Base-by-base conservation (phyloP, 2,888 invertebrate species). In the Mythimna loreyi region DNA sequence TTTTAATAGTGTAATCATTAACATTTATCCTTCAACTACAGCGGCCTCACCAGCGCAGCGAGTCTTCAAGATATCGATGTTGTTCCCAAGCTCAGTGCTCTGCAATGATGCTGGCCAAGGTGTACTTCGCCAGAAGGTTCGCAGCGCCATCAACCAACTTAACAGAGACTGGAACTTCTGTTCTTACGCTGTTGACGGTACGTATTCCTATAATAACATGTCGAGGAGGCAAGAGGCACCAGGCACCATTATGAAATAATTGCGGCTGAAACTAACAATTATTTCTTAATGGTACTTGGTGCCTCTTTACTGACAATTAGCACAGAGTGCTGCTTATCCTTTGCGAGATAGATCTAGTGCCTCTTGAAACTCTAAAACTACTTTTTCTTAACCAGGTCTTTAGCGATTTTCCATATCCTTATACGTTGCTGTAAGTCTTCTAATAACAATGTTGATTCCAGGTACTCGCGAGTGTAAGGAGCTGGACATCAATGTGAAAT, bases 131-230 rank as follows among this genome's bases (percentile, higher is more conserved):
- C 98, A 99, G 88, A 98, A 98, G 93, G 98, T 99, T 1, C 97
- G 98, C 81, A 97, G 97, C 84, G 98, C 99, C 11, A 98, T 99
- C 64, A 98, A 99, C 86, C 97, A 98, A 59, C 96, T 99, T 64
- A 99, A 99, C 92, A 97, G 98, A 85, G 98, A 99, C 88, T 99
- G 99, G 99, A 98, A 98, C 96, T 98, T 99, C 97, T 99, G 99
- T 91, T 98, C 99, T 0, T 98, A 98, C 90, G 97, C 98, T 72
- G 96, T 97, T 56, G 98, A 98, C 94, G 98, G 99, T 97, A 91
- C 84, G 79, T 61, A 55, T 19, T 1, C 13, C 25, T n/a, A n/a
- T n/a, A n/a, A n/a, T n/a, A n/a, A n/a, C n/a, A n/a, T n/a, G n/a
- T n/a, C n/a, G n/a, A n/a, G n/a, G n/a, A n/a, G n/a, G n/a, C n/a